phyloP scores from a whole-genome alignment of 2,797 vertebrate genomes.

The Adelosebastes latens region DNA sequence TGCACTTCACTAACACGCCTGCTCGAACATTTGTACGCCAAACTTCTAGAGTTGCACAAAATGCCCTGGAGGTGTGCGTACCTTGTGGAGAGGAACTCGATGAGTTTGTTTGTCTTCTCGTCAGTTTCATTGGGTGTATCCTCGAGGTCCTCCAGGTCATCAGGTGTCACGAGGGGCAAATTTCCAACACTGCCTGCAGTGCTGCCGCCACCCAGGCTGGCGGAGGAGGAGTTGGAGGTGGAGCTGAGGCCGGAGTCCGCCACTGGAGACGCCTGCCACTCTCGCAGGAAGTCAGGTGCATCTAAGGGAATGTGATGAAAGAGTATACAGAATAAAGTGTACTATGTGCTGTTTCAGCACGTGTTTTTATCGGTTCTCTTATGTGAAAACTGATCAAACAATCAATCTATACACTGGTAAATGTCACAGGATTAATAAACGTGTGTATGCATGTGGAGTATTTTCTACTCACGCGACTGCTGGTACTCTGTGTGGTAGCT shows the following conservation, averaged over 20 bases:
- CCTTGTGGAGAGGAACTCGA: constrained; percentile 98
- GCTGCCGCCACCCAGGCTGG: constrained; percentile 96
- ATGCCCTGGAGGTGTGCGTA: constrained; percentile 64
- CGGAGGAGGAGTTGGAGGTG: constrained; percentile 96
- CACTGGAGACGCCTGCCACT: constrained; percentile 93
- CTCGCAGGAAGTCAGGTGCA: constrained; percentile 94
- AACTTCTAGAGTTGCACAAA: neutral
- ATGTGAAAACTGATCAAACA: neutral
- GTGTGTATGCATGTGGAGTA: neutral
- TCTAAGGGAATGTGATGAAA: constrained; percentile 76
- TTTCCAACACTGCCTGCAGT: constrained; percentile 90
- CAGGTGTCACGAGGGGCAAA: constrained; percentile 93
- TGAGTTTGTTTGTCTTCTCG: constrained; percentile 98
- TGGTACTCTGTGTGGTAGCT: constrained; percentile 92
- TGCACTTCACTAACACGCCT: neutral
- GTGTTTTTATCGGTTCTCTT: neutral
- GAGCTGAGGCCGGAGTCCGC: constrained; percentile 96
- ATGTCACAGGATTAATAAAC: neutral
- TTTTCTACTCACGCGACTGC: constrained; percentile 87
- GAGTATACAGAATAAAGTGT: neutral
- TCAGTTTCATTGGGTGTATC: constrained; percentile 86
- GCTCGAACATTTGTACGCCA: neutral
- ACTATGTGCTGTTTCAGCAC: neutral
- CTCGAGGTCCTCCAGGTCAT: constrained; percentile 91
- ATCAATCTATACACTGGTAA: neutral